Conservation (phyloP, 2,888 invertebrate genomes). For the Andrena haemorrhoa region DNA sequence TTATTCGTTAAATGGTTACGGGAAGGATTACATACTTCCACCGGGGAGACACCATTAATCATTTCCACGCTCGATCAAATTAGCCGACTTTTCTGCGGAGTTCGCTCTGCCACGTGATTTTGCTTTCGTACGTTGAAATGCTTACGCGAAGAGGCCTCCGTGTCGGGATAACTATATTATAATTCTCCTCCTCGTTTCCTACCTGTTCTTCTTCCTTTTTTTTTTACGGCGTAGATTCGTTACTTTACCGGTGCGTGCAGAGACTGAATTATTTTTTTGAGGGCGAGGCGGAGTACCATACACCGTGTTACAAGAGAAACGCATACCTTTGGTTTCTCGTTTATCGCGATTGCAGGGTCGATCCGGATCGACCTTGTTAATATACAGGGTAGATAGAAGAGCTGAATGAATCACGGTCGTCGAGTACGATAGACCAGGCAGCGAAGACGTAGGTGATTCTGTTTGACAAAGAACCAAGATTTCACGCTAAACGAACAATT, state of each 20-base stretch:
- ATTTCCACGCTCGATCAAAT: constrained; percentile 14
- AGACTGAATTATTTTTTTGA: constrained; percentile 49
- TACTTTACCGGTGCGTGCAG: constrained; percentile 55
- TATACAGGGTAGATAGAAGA: constrained; percentile 68
- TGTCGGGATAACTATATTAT: constrained; percentile 32
- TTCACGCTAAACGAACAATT: neutral
- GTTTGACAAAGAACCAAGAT: constrained; percentile 2
- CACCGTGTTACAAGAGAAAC: constrained; percentile 70
- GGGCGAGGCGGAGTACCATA: constrained; percentile 44
- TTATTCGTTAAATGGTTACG: constrained; percentile 5
- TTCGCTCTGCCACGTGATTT: constrained; percentile 32
- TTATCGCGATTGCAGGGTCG: constrained; percentile 46
- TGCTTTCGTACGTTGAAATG: neutral
- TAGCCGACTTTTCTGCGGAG: constrained; percentile 27
- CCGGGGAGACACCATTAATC: neutral
- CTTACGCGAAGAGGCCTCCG: constrained; percentile 21
- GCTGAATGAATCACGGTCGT: constrained; percentile 42
- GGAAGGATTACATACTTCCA: neutral
- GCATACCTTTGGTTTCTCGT: constrained; percentile 63
- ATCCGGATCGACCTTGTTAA: constrained; percentile 44
- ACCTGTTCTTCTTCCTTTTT: neutral
- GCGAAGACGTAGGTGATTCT: constrained; percentile 3
- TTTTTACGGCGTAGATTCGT: constrained; percentile 37
- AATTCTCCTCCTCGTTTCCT: constrained; percentile 8
- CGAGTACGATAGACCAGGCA: neutral